Percentiles rank a stretch among this genome's conserved stretches.
These are phyloP conservation scores for Ophraella communa DNA, from an alignment of 2,888 invertebrate genomes.

Conservation along the genomic window DNA sequence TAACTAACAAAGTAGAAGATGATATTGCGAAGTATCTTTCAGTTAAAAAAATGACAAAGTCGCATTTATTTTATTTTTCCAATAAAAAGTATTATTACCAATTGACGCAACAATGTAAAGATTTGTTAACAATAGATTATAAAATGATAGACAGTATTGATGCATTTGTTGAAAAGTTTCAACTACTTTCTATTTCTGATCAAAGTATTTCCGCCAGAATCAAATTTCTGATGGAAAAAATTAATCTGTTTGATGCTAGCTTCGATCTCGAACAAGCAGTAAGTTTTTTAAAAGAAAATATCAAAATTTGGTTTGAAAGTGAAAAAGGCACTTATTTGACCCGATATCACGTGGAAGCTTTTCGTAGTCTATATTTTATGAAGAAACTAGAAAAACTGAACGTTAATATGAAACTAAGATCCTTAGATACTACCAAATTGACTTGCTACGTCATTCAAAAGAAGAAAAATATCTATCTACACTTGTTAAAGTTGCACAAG, in stretches of 20 bases:
- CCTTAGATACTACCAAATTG: background rate
- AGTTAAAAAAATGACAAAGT: background rate
- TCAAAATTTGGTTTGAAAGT: background rate
- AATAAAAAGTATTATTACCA: background rate
- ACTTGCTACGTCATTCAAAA: background rate
- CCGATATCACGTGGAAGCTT: background rate
- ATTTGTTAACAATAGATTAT: background rate
- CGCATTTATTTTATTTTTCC: too few relatives aligned
- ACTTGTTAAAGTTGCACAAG: background rate
- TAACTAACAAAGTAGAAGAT: background rate
- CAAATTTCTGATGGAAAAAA: background rate
- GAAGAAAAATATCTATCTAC: background rate
- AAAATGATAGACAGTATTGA: background rate
- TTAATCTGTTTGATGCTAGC: background rate
- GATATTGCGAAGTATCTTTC: background rate
- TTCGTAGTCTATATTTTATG: background rate
- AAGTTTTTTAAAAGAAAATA: background rate
- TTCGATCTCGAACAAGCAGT: background rate
- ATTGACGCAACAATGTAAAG: background rate
- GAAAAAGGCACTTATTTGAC: background rate
- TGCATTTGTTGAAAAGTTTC: background rate
- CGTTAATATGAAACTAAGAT: background rate
- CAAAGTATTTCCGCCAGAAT: background rate
- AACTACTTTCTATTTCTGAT: background rate
- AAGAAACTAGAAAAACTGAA: background rate